Base-by-base conservation (phyloP, 2,797 vertebrate species). In the Toxotes lorentzi region DNA sequence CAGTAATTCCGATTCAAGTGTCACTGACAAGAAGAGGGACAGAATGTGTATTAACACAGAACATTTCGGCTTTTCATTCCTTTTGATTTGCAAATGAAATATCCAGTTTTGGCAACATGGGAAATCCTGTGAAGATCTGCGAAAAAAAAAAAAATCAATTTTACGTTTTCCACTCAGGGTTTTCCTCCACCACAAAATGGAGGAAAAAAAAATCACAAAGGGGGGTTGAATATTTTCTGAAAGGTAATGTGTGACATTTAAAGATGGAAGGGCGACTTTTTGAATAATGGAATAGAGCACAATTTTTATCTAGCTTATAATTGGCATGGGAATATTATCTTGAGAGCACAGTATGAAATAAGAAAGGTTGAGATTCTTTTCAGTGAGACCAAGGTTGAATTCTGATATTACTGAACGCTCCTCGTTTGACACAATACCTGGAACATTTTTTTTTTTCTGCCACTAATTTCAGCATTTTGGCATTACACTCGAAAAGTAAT, bases 401-500 rank as follows among this genome's bases (percentile, higher is more conserved):
- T 71, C 57, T 48, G 6, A 82, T 66, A 6, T 43, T 23, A 24
- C 30, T 58, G 19, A 66, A 76, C 61, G 43, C 57, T 32, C 30
- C 19, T 43, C 24, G 19, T 50, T 12, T 4, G n/a, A 53, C 24
- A 40, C 38, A 63, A 50, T 40, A 30, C 16, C 5, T 38, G 11
- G n/a, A 23, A 23, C 48, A 48, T 48, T 21, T 48, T 48, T 23
- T 66, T 50, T 61, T 51, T 56, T 43, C 19, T 24, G 0, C 17
- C 3, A 5, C 19, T 54, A 45, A 78, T 82, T 78, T 73, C 7
- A 2, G 14, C 59, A 64, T 80, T 77, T 70, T 69, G 43, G 48
- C 32, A 23, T 27, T 17, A 27, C 34, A 56, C 62, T 79, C 45
- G 78, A 78, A 78, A 81, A 71, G 30, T 87, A 82, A 88, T 85